phyloP scores from a whole-genome alignment of 2,888 invertebrate genomes.

The Drosophila pullipes region DNA sequence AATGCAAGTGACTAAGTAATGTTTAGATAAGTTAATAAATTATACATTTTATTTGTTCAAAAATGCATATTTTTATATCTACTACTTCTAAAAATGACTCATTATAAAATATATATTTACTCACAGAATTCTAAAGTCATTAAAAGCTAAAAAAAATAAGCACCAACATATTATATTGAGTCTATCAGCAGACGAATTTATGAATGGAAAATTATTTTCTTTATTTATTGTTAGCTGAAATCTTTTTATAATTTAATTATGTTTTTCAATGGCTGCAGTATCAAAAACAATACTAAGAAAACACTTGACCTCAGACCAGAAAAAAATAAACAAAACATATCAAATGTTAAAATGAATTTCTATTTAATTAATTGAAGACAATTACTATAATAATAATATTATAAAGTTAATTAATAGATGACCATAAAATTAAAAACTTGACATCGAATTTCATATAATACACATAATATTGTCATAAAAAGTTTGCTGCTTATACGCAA shows the following conservation, averaged over 20 bases:
- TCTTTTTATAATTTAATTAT: neutral
- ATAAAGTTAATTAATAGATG: neutral
- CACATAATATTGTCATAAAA: neutral
- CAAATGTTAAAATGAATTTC: neutral
- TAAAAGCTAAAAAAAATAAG: neutral
- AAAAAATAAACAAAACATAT: neutral
- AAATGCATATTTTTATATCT: neutral
- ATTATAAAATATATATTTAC: neutral
- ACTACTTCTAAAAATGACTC: neutral
- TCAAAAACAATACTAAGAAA: neutral
- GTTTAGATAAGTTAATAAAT: neutral
- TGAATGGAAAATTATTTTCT: neutral
- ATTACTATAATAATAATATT: neutral
- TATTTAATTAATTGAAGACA: neutral
- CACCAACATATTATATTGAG: neutral
- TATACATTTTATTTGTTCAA: neutral
- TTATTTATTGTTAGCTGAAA: neutral
- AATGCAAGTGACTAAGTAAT: constrained; percentile 3
- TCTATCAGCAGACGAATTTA: neutral
- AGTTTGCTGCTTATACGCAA: neutral
- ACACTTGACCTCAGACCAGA: neutral
- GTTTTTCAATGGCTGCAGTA: neutral
- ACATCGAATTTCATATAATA: constrained; percentile 6
- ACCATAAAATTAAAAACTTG: neutral
- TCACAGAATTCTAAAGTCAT: neutral